Evolutionary conservation across 2,797 vertebrate species (phyloP).

Genomic region (Gephyroberyx darwinii): DNA sequence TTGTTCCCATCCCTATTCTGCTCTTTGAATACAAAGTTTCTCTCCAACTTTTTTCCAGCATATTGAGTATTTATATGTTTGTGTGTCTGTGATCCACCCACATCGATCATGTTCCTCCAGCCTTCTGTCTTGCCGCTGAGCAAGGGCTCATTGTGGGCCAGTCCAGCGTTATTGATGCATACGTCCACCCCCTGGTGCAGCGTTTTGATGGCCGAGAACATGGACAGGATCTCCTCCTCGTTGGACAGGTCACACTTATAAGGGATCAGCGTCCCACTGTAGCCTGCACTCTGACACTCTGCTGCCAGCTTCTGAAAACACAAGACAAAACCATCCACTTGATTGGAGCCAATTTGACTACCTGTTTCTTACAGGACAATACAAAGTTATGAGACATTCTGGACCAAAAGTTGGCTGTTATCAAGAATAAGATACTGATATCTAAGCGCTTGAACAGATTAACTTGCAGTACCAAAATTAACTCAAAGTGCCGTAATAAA

Average conservation of each 20-base stretch:
- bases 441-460: conserved; percentile 40
- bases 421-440: neutral
- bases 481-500: conserved; percentile 12
- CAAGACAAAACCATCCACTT: conserved; percentile 10
- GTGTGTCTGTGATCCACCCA: conserved; percentile 80
- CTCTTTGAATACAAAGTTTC: neutral
- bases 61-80: neutral
- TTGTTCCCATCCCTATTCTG: neutral
- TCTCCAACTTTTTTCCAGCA: neutral
- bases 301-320: conserved; percentile 90
- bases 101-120: conserved; percentile 96
- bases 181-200: conserved; percentile 93
- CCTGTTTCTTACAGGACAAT: neutral
- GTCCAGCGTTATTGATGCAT: conserved; percentile 95
- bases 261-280: conserved; percentile 89
- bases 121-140: conserved; percentile 90
- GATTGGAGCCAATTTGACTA: neutral
- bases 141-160: conserved; percentile 90
- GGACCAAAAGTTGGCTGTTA: neutral
- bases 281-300: conserved; percentile 94
- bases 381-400: too few species aligned
- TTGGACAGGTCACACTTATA: conserved; percentile 95
- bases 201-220: conserved; percentile 95
- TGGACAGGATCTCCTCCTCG: conserved; percentile 97
- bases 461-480: conserved; percentile 22